phyloP scores from a whole-genome alignment of 2,888 invertebrate genomes.

The Therioaphis trifolii region DNA sequence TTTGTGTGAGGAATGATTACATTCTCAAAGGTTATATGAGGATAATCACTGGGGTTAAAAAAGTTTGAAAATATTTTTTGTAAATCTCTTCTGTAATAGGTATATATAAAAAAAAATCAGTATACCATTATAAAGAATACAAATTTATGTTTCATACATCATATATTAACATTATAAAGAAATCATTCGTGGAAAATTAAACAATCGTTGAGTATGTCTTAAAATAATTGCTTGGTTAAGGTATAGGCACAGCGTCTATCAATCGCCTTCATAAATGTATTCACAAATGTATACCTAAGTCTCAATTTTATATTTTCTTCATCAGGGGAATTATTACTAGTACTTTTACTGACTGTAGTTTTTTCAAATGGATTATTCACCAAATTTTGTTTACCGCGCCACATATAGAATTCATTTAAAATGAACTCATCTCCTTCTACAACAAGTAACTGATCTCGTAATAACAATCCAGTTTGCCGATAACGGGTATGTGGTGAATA shows the following conservation, averaged over 20 bases:
- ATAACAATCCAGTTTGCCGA: constrained; percentile 44
- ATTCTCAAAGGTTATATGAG: too few species aligned
- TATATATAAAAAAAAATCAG: too few species aligned
- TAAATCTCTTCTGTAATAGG: too few species aligned
- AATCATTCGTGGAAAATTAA: too few species aligned
- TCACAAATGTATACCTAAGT: constrained; percentile 27
- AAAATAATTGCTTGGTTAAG: constrained; percentile 2
- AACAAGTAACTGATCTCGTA: constrained; percentile 23
- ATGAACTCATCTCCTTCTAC: constrained; percentile 14
- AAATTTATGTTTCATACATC: too few species aligned
- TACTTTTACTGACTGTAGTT: neutral
- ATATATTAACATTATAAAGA: too few species aligned
- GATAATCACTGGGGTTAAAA: too few species aligned
- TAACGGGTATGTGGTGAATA: constrained; percentile 27
- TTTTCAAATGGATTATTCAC: neutral
- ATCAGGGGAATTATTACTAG: neutral
- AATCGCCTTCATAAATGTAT: neutral
- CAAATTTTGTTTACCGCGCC: constrained; percentile 34
- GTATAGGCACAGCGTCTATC: constrained; percentile 32
- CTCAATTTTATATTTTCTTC: constrained; percentile 28
- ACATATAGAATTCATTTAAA: constrained; percentile 36
- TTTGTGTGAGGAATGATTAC: too few species aligned
- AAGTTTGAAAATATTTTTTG: too few species aligned
- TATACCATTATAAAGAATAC: too few species aligned
- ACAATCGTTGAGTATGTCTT: too few species aligned